phyloP scores from a whole-genome alignment of 2,888 invertebrate genomes.

The Morpho achilles region DNA sequence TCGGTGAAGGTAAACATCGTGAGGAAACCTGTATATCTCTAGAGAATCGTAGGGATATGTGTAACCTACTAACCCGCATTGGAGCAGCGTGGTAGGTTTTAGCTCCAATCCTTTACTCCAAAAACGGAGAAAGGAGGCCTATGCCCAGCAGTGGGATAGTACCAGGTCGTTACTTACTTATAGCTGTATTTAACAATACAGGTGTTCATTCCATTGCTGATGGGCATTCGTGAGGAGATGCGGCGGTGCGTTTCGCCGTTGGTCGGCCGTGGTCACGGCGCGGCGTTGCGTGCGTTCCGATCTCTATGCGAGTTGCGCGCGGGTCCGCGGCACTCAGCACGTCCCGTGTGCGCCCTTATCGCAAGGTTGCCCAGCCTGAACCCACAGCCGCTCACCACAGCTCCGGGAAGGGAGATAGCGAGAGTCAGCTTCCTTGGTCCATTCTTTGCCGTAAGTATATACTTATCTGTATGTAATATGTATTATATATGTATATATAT shows the following conservation, averaged over 20 bases:
- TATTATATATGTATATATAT: too few relatives aligned
- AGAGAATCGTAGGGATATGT: too few relatives aligned
- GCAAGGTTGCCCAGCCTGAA: conserved; percentile 79
- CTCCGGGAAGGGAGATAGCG: conserved; percentile 91
- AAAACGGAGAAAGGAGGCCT: too few relatives aligned
- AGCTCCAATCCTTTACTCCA: too few relatives aligned
- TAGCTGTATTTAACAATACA: too few relatives aligned
- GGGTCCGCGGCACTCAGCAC: conserved; percentile 80
- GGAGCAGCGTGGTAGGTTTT: too few relatives aligned
- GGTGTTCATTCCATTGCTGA: conserved; percentile 63
- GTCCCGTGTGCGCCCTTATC: conserved; percentile 82
- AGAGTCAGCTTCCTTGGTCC: conserved; percentile 93
- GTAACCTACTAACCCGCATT: too few relatives aligned
- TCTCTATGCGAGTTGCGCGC: conserved; percentile 90
- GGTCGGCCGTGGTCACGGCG: conserved; percentile 84
- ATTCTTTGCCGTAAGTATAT: conserved; percentile 85
- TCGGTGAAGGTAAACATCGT: too few relatives aligned
- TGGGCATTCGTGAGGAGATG: conserved; percentile 75
- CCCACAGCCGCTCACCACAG: conserved; percentile 85
- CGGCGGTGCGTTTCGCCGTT: conserved; percentile 84
- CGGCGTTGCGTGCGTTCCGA: conserved; percentile 85
- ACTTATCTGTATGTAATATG: too few relatives aligned
- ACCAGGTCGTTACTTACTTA: too few relatives aligned
- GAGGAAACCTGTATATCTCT: too few relatives aligned
- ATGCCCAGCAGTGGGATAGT: too few relatives aligned